phyloP scores from a whole-genome alignment of 1,140 invertebrate genomes.

The Dendroctonus valens region DNA sequence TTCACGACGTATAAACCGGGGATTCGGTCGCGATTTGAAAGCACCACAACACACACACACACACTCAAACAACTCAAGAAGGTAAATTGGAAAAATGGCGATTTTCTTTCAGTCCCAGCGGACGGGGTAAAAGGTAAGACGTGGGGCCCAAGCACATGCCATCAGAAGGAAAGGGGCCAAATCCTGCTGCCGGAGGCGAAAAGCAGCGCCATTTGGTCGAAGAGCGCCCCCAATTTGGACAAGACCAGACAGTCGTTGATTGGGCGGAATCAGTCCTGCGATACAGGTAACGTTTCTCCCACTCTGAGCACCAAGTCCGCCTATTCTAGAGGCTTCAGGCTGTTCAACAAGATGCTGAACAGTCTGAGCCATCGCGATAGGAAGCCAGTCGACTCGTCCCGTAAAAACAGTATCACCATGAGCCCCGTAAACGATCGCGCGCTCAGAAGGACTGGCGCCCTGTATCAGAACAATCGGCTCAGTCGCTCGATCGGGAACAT shows the following conservation, averaged over 20 bases:
- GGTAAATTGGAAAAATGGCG: background rate
- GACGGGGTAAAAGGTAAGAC: constrained; percentile 96
- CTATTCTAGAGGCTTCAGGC: constrained; percentile 38
- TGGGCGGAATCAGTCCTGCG: constrained; percentile 48
- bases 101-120: constrained; percentile 68
- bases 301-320: constrained; percentile 41
- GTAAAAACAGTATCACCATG: constrained; percentile 47
- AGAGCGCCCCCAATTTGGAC: constrained; percentile 78
- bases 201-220: constrained; percentile 53
- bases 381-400: constrained; percentile 41
- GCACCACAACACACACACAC: background rate
- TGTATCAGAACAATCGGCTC: constrained; percentile 42
- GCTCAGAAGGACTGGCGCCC: background rate
- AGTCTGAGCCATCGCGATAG: constrained; percentile 35
- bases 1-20: background rate
- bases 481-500: constrained; percentile 50
- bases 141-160: constrained; percentile 91
- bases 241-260: constrained; percentile 58
- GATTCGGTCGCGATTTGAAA: constrained; percentile 2
- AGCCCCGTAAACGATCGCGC: constrained; percentile 36
- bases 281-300: constrained; percentile 58
- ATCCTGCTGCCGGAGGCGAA: constrained; percentile 52
- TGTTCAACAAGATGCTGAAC: constrained; percentile 44
- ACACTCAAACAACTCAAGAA: background rate
- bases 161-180: constrained; percentile 84